A percentile compares a stretch with the other conserved stretches of the same genome.
phyloP scores from a whole-genome alignment of 64 coral and sea anemone species.

The Orbicella faveolata region DNA sequence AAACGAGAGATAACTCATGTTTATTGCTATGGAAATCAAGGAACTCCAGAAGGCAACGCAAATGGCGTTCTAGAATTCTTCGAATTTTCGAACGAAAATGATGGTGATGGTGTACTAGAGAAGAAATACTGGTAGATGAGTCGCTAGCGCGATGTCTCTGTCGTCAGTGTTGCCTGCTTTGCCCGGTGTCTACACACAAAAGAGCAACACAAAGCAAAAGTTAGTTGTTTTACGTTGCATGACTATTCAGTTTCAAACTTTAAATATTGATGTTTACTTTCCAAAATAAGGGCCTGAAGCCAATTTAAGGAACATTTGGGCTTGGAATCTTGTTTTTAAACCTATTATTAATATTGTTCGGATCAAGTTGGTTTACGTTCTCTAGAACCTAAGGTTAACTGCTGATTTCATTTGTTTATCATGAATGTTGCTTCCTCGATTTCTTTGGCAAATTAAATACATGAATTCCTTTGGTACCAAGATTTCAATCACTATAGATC shows the following conservation, averaged over 20 bases:
- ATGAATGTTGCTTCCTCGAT: no score
- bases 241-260: background rate
- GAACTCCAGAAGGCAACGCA: background rate
- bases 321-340: no score
- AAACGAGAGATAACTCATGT: background rate
- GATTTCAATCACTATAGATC: no score
- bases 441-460: no score
- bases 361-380: no score
- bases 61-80: background rate
- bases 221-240: background rate
- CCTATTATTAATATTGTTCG: no score
- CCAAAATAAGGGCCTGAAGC: no score
- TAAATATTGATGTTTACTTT: no score
- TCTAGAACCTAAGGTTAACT: no score
- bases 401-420: no score
- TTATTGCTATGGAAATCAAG: constrained; percentile 35
- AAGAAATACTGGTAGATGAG: background rate
- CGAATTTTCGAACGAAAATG: background rate
- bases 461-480: no score
- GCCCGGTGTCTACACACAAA: constrained; percentile 19
- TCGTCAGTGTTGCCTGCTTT: constrained; percentile 26
- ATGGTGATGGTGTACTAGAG: background rate
- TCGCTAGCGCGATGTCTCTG: background rate
- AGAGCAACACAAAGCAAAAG: constrained; percentile 11
- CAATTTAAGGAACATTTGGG: no score